A percentile compares a stretch with the other conserved stretches of the same genome.
phyloP scores from a whole-genome alignment of 2,888 invertebrate genomes.

The Calephelis perditalis region DNA sequence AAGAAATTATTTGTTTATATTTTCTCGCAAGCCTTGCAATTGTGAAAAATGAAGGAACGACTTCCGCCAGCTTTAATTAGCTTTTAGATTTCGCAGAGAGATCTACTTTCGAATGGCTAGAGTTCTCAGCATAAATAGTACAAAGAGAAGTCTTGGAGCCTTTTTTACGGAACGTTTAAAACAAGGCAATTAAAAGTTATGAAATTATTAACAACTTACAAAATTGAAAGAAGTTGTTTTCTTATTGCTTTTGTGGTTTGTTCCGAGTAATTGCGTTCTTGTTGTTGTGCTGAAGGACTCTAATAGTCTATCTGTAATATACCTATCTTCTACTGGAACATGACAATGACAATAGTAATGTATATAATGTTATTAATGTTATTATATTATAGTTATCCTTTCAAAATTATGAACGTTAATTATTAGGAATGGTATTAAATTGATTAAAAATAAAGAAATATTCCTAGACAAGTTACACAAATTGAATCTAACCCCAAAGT shows the following conservation, averaged over 20 bases:
- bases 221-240: slow-evolving; percentile 10
- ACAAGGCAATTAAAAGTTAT: slow-evolving; percentile 16
- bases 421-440: too few relatives aligned
- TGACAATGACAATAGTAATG: too few relatives aligned
- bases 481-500: too few relatives aligned
- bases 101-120: slow-evolving; percentile 28
- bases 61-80: slow-evolving; percentile 30
- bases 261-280: background rate
- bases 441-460: too few relatives aligned
- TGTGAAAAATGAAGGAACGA: slow-evolving; percentile 26
- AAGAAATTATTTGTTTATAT: slow-evolving; percentile 1
- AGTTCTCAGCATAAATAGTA: slow-evolving; percentile 26
- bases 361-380: too few relatives aligned
- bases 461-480: too few relatives aligned
- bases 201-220: slow-evolving; percentile 13
- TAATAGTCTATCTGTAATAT: too few relatives aligned
- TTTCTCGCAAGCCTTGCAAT: slow-evolving; percentile 20
- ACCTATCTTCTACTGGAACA: too few relatives aligned
- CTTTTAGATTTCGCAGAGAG: slow-evolving; percentile 31
- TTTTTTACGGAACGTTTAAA: slow-evolving; percentile 15
- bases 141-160: slow-evolving; percentile 22
- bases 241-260: background rate
- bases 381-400: too few relatives aligned
- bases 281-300: background rate
- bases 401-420: too few relatives aligned